These are phyloP conservation scores for Portevinia maculata DNA, from an alignment of 2,888 invertebrate species.

Conservation along the genomic window DNA sequence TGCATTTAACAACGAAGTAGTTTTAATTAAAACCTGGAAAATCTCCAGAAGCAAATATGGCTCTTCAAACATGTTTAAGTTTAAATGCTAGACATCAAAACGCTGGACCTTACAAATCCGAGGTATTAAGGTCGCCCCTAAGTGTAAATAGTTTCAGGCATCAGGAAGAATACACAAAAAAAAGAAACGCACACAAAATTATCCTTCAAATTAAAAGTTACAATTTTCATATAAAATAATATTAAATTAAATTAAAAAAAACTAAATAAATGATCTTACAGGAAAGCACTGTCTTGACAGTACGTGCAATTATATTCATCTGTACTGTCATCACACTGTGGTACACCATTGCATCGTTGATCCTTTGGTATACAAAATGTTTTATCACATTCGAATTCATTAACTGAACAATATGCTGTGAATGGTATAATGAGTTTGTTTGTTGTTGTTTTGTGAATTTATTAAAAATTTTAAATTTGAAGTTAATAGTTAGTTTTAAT, in stretches of 20 bases:
- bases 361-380: slow-evolving; percentile 85
- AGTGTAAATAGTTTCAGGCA: too few relatives aligned
- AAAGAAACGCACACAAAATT: slow-evolving; percentile 8
- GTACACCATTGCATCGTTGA: slow-evolving; percentile 84
- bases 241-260: slow-evolving; percentile 25
- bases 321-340: slow-evolving; percentile 84
- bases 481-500: slow-evolving; percentile 37
- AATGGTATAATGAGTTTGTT: slow-evolving; percentile 67
- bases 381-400: slow-evolving; percentile 85
- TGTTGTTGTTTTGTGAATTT: slow-evolving; percentile 45
- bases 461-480: slow-evolving; percentile 8
- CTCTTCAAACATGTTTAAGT: too few relatives aligned
- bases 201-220: slow-evolving; percentile 20
- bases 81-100: too few relatives aligned
- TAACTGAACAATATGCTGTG: slow-evolving; percentile 81
- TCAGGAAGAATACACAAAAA: neutral
- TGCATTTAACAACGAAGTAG: too few relatives aligned
- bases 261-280: slow-evolving; percentile 79
- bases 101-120: too few relatives aligned
- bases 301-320: slow-evolving; percentile 83
- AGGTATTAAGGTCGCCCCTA: too few relatives aligned
- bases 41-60: too few relatives aligned
- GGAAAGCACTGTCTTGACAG: slow-evolving; percentile 81
- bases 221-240: slow-evolving; percentile 25
- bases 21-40: too few relatives aligned